Conservation (phyloP, 2,797 vertebrate species). For the Neostethus bicornis region DNA sequence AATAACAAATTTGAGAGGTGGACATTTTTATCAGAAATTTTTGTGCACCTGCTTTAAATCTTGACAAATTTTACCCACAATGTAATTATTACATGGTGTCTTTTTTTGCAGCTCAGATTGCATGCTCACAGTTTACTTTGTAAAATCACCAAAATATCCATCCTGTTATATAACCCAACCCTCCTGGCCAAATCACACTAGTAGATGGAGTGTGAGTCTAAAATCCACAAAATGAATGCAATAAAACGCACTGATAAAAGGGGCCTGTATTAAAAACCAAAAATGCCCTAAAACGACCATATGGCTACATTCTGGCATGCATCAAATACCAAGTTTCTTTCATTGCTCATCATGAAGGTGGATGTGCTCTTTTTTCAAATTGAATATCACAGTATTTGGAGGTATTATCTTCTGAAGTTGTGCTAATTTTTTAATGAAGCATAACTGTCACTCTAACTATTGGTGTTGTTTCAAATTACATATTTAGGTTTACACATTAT, state of each 20-base stretch:
- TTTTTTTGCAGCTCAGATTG: constrained; percentile 28
- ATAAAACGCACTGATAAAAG: not conserved
- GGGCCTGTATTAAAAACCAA: constrained; percentile 2
- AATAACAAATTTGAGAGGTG: constrained; percentile 5
- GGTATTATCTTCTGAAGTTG: constrained; percentile 1
- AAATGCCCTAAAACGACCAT: not conserved
- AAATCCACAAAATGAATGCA: constrained; percentile 21
- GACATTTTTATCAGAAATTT: constrained; percentile 17
- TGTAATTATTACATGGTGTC: constrained; percentile 12
- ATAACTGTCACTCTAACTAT: constrained; percentile 30
- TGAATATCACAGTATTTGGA: constrained; percentile 14
- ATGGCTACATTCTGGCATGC: constrained; percentile 22
- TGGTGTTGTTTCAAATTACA: constrained; percentile 63
- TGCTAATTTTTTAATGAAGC: constrained; percentile 18
- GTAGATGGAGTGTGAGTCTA: constrained; percentile 24
- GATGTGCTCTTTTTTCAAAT: not conserved
- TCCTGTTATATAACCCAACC: constrained; percentile 60
- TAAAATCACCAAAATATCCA: constrained; percentile 47
- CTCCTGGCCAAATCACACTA: constrained; percentile 49
- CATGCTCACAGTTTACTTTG: constrained; percentile 28
- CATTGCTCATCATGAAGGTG: constrained; percentile 27
- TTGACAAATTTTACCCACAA: constrained; percentile 19
- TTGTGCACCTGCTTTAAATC: not conserved
- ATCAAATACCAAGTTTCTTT: constrained; percentile 18
- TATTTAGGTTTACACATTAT: constrained; percentile 58